Percentiles rank a stretch among this genome's conserved stretches.
These are phyloP conservation scores for Rhizomys pruinosus DNA, from an alignment of 2,113 vertebrate species.

Conservation along the genomic window DNA sequence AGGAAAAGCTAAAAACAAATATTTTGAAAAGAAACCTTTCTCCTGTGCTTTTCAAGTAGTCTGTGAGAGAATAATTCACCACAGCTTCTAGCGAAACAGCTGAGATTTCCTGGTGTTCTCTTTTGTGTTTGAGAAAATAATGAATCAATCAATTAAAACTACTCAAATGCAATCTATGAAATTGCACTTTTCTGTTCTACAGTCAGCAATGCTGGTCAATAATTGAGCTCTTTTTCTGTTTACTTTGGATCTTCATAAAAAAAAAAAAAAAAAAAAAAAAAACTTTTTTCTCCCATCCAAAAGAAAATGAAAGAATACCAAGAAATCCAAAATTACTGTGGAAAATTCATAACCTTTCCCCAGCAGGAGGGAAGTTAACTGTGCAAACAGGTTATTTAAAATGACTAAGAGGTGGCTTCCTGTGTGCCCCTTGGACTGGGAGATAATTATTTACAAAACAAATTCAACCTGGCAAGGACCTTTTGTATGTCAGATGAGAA, in stretches of 20 bases:
- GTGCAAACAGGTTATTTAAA: conserved; percentile 70
- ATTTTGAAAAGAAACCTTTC: conserved; percentile 75
- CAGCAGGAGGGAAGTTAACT: conserved; percentile 67
- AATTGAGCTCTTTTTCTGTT: conserved; percentile 43
- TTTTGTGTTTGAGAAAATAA: conserved; percentile 67
- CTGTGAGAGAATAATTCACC: conserved; percentile 46
- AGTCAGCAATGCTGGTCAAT: conserved; percentile 29
- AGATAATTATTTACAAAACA: conserved; percentile 67
- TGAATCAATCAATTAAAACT: conserved; percentile 64
- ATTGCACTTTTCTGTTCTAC: conserved; percentile 40
- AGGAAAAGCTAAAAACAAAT: conserved; percentile 68
- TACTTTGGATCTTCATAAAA: conserved; percentile 37
- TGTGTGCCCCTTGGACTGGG: conserved; percentile 38
- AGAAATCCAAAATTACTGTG: conserved; percentile 59
- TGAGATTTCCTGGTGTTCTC: conserved; percentile 40
- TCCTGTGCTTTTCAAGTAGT: conserved; percentile 66
- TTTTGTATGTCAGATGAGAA: background rate
- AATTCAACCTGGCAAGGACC: conserved; percentile 28
- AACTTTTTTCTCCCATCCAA: conserved; percentile 28
- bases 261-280: conserved; percentile 5
- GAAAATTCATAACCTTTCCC: conserved; percentile 69
- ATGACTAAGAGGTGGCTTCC: conserved; percentile 50
- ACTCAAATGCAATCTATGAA: conserved; percentile 45
- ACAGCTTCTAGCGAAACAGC: conserved; percentile 42
- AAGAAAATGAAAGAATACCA: conserved; percentile 63